Evolutionary conservation across 2,113 vertebrate genomes (phyloP), one percentile per base, ranked within the genome.

Genomic region (Orientallactaga bullata): DNA sequence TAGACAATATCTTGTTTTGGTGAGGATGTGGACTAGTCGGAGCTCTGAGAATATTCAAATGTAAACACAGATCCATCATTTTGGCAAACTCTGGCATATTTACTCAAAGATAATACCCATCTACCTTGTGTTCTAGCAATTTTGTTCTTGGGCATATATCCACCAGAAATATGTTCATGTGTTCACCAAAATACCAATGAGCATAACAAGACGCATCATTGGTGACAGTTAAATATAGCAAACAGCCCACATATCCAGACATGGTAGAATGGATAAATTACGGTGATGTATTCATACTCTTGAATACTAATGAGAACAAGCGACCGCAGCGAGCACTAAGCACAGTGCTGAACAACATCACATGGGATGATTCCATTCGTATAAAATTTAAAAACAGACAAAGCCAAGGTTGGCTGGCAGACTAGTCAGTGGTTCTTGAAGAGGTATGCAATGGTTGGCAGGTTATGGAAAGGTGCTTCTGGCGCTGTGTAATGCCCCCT

Each of bases 401-500:
- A 94, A 73, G 20, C 15, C 5, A 77, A 15, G 32, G n/a, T 4
- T 26, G 8, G 23, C 24, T 71, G 66, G 51, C 23, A 58, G 21
- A 35, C n/a, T 7, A 71, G 30, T 47, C 73, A 11, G 55, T 55
- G 55, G 15, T 11, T 51, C 26, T 73, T 71, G 20, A 66, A 68
- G 11, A 76, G 39, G 7, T 9, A 9, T 11, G 1, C 72, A 60
- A 24, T 20, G 10, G 60, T 18, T 55, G 32, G 6, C 71, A 71
- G 51, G 17, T 3, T 24, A 7, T 3, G 0, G 0, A 4, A 42
- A 32, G 11, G 15, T 47, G 2, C 61, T 71, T 73, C 63, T 60
- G 17, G 21, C 35, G 23, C 5, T 51, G 51, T 35, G 15, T 21
- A 24, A 77, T 68, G 7, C 47, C 16, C n/a, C 89, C n/a, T n/a